A percentile compares a stretch with the other conserved stretches of the same genome.
These are phyloP conservation scores for Phaethon lepturus DNA, from an alignment of 2,113 vertebrate genomes.

Conservation along the genomic window DNA sequence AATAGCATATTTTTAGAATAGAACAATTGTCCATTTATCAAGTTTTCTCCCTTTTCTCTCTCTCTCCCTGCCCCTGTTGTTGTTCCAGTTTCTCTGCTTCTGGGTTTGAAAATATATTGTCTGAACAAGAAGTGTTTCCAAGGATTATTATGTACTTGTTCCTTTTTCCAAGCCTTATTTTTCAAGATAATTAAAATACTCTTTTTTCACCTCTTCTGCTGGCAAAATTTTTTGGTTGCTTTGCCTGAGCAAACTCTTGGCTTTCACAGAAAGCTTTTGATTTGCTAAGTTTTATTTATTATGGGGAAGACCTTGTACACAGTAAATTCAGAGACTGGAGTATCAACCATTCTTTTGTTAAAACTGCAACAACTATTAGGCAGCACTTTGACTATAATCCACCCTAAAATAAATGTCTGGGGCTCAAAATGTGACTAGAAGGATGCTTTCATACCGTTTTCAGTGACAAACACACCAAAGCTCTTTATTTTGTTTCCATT, in stretches of 20 bases:
- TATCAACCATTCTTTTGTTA: background rate
- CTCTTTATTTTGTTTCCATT: background rate
- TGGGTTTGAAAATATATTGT: background rate
- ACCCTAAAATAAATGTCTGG: background rate
- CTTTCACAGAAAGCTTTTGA: background rate
- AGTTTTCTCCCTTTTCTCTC: background rate
- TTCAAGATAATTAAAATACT: background rate
- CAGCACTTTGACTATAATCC: background rate
- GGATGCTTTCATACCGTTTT: background rate
- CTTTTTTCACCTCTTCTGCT: background rate
- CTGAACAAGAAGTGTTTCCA: background rate
- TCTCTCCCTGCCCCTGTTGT: background rate
- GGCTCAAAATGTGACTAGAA: background rate
- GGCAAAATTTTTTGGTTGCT: background rate
- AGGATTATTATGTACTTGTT: background rate
- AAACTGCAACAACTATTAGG: background rate
- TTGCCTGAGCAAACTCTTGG: background rate
- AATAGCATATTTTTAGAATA: background rate
- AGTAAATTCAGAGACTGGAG: background rate
- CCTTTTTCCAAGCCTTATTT: background rate
- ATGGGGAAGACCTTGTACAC: background rate
- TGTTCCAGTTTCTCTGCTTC: background rate
- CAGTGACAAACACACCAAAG: background rate
- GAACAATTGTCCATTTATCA: background rate
- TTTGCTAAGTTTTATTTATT: background rate